These are phyloP conservation scores for Malurus alboscapulatus DNA, from an alignment of 2,113 vertebrate genomes.

Conservation along the genomic window DNA sequence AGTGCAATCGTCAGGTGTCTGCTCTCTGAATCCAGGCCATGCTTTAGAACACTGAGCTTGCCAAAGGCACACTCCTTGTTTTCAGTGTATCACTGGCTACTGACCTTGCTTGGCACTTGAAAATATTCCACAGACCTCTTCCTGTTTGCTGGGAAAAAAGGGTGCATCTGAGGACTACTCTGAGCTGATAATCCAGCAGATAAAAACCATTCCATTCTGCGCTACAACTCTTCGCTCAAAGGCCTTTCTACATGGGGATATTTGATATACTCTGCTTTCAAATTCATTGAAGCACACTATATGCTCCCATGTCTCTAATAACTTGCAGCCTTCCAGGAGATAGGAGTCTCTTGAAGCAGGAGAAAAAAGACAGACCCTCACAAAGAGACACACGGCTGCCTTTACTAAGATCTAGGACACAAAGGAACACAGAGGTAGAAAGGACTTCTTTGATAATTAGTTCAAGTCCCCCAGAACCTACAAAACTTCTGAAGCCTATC, in stretches of 20 bases:
- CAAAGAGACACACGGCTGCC: slow-evolving; percentile 8
- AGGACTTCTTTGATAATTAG: slow-evolving; percentile 35
- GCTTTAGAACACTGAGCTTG: not conserved
- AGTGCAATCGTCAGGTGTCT: not conserved
- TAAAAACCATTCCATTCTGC: not conserved
- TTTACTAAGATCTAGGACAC: slow-evolving; percentile 20
- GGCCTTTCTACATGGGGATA: slow-evolving; percentile 7
- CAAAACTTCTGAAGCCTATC: slow-evolving; percentile 31
- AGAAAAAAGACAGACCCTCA: slow-evolving; percentile 40
- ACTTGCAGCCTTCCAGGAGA: slow-evolving; percentile 43
- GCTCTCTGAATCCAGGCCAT: slow-evolving; percentile 6
- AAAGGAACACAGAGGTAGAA: slow-evolving; percentile 29
- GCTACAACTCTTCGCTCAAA: slow-evolving; percentile 25
- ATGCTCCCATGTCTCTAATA: slow-evolving; percentile 29
- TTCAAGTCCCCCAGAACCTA: slow-evolving; percentile 20
- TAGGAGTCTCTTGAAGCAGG: slow-evolving; percentile 37
- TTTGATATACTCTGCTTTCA: slow-evolving; percentile 56
- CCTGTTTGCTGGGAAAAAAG: slow-evolving; percentile 13
- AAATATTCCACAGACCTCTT: slow-evolving; percentile 33
- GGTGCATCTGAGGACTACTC: slow-evolving; percentile 22
- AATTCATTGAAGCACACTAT: slow-evolving; percentile 44
- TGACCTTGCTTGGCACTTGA: not conserved
- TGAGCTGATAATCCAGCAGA: slow-evolving; percentile 32
- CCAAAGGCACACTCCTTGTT: not conserved
- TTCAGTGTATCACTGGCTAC: not conserved